Conservation (phyloP, 2,888 invertebrate species). For the Darwinula stevensoni region DNA sequence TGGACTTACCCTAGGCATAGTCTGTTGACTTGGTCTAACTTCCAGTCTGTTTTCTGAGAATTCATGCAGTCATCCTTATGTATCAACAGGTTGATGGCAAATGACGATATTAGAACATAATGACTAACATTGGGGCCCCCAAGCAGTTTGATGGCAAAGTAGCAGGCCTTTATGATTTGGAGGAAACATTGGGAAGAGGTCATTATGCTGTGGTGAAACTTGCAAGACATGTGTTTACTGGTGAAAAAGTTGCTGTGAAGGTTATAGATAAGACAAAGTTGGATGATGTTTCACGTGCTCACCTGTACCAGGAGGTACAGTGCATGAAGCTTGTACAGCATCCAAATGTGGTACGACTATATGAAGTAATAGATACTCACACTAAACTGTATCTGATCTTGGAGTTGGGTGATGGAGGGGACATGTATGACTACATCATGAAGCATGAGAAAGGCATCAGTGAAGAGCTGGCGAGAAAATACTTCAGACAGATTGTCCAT, state of each 20-base stretch:
- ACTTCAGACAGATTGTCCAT: conserved; percentile 83
- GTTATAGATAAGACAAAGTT: conserved; percentile 93
- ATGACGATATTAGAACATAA: too few species aligned
- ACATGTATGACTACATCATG: conserved; percentile 95
- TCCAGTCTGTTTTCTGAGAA: too few species aligned
- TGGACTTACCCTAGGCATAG: too few species aligned
- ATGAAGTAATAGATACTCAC: conserved; percentile 97
- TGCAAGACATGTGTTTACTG: conserved; percentile 93
- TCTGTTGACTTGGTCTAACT: too few species aligned
- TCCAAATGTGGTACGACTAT: conserved; percentile 87
- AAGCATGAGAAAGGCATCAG: conserved; percentile 51
- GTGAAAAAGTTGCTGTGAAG: conserved; percentile 57
- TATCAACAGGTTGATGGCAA: too few species aligned
- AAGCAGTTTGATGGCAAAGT: conserved; percentile 77
- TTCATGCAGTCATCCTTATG: too few species aligned
- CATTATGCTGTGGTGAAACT: conserved; percentile 97
- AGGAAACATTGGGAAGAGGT: conserved; percentile 86
- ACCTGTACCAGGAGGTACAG: conserved; percentile 48
- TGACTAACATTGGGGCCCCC: too few species aligned
- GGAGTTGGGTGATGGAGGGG: conserved; percentile 92
- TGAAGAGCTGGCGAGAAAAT: conserved; percentile 53
- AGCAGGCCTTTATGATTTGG: conserved; percentile 86
- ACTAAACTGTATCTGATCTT: conserved; percentile 87
- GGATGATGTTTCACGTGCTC: conserved; percentile 77
- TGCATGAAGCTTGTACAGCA: conserved; percentile 99